Conservation (phyloP, 2,888 invertebrate genomes). For the Gymnoscelis rufifasciata region DNA sequence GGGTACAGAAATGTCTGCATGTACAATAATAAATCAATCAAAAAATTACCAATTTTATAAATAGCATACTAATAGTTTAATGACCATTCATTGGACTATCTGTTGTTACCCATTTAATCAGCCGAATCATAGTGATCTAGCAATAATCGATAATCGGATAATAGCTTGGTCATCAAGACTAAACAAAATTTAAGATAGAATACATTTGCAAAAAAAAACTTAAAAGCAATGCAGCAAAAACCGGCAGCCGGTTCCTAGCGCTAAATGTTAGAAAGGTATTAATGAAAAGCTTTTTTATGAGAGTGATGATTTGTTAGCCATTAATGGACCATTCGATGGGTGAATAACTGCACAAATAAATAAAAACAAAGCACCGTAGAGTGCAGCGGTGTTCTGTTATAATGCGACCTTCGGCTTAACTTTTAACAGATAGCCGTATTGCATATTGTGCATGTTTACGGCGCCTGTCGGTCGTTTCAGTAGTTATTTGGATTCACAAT, state of each 20-base stretch:
- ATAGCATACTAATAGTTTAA: too few relatives aligned
- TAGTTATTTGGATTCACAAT: conserved; percentile 13
- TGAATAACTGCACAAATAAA: conserved; percentile 48
- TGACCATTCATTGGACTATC: neutral
- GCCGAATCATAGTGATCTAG: conserved; percentile 10
- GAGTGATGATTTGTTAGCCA: conserved; percentile 51
- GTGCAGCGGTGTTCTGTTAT: conserved; percentile 34
- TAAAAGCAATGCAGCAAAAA: conserved; percentile 14
- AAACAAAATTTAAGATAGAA: neutral
- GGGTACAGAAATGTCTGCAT: too few relatives aligned
- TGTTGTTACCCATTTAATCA: neutral
- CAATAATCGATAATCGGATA: conserved; percentile 1
- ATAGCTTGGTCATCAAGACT: neutral
- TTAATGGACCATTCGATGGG: conserved; percentile 33
- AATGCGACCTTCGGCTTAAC: conserved; percentile 34
- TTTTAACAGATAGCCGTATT: conserved; percentile 37
- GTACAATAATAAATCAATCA: too few relatives aligned
- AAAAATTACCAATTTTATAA: too few relatives aligned
- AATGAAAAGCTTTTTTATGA: conserved; percentile 56
- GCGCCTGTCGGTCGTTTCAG: conserved; percentile 6
- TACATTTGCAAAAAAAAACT: too few relatives aligned
- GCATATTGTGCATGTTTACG: conserved; percentile 22
- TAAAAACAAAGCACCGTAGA: conserved; percentile 48
- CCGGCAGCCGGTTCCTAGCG: conserved; percentile 32
- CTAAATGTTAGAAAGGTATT: conserved; percentile 41